Evolutionary conservation across 2,888 invertebrate genomes (phyloP).

Genomic region (Daptonema setosum): DNA sequence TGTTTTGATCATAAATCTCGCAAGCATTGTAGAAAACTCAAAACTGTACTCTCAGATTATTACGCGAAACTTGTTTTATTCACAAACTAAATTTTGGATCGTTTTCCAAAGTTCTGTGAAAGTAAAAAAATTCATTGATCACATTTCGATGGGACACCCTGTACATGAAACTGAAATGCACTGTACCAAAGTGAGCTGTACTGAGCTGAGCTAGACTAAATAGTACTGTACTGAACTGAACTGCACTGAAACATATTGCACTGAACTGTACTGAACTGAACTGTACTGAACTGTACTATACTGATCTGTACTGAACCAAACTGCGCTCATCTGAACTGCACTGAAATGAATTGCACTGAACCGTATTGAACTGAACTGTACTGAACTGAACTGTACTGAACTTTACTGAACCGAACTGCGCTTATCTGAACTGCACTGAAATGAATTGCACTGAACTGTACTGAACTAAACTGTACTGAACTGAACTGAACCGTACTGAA

Average conservation of each 20-base stretch:
- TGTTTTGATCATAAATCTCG: too few species aligned
- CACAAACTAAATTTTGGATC: too few species aligned
- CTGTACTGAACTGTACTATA: neutral
- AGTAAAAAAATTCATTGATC: too few species aligned
- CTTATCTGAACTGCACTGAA: neutral
- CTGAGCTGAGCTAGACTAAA: neutral
- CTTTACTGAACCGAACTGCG: neutral
- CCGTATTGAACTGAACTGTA: neutral
- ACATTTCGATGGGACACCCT: too few species aligned
- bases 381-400: neutral
- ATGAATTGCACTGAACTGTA: neutral
- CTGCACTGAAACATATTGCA: neutral
- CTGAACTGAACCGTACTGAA: neutral
- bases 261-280: neutral
- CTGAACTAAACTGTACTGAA: neutral
- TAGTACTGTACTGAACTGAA: neutral
- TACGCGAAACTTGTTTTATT: too few species aligned
- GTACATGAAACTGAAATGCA: neutral
- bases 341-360: neutral
- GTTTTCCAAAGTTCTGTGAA: too few species aligned
- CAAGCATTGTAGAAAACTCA: too few species aligned
- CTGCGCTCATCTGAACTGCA: neutral
- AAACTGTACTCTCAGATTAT: too few species aligned
- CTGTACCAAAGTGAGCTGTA: neutral
- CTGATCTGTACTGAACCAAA: neutral